Base-by-base conservation (phyloP, 2,888 invertebrate genomes). In the Athalia rosae region DNA sequence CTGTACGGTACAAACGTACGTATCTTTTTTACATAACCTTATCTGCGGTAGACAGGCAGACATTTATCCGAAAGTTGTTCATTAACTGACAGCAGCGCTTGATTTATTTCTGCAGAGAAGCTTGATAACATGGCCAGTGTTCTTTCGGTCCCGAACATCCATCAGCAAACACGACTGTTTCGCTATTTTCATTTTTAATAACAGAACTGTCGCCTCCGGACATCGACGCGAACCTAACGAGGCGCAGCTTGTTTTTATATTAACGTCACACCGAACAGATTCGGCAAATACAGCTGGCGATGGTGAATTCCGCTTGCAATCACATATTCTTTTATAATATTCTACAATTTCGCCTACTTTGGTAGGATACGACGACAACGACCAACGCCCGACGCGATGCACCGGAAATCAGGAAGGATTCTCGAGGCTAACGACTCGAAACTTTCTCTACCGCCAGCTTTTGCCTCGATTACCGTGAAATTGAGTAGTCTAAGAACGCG, bases 381-480 rank as follows among this genome's bases (percentile, higher is more conserved):
- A 28, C 28, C 2, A 28, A 28, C 28, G 28, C 28, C 28, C 67
- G 11, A 67, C 53, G 28, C 67, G 53, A 53, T 50, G 50, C n/a
- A 67, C 50, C 67, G 67, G 67, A 67, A 67, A 53, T 28, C 28
- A 50, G 56, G 56, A 71, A 13, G 6, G n/a, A 50, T 71, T 45
- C 45, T 58, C 45, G n/a, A 71, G 58, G 58, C 13, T 71, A 56
- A 45, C 58, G 7, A 13, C 56, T 15, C 45, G 4, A 58, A 71
- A 71, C 58, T 56, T 58, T 56, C 71, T 58, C 71, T 45, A 28
- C 28, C 28, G 2, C 28, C 28, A 6, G 41, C 53, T 53, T 67
- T 50, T 71, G 56, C 56, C n/a, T 45, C 43, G 50, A 71, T 45
- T 67, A 48, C 50, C 67, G 50, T 67, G 50, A 45, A 71, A 71